phyloP scores from a whole-genome alignment of 2,113 vertebrate genomes.

The Scopus umbretta region DNA sequence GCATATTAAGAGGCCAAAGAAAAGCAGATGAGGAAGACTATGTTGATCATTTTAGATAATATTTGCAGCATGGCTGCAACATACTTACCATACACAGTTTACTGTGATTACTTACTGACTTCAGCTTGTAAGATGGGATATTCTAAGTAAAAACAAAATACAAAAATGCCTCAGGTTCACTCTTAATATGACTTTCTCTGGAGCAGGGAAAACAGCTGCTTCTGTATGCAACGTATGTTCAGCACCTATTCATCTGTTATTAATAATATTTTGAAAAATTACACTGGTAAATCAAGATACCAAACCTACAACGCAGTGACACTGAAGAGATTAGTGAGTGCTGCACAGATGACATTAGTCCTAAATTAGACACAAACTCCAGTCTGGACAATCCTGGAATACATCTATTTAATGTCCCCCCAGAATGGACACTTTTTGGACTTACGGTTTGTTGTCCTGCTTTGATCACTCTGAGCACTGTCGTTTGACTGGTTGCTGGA shows the following conservation, averaged over 20 bases:
- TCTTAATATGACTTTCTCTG: neutral
- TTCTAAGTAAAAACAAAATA: neutral
- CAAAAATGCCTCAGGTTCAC: neutral
- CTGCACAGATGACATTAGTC: neutral
- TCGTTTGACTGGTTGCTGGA: slow-evolving; percentile 87
- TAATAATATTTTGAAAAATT: neutral
- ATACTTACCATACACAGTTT: neutral
- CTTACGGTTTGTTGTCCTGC: slow-evolving; percentile 81
- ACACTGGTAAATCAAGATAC: neutral
- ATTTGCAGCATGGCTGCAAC: neutral
- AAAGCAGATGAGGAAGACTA: neutral
- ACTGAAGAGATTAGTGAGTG: neutral
- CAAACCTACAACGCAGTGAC: neutral
- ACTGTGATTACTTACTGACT: neutral
- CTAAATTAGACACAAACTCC: neutral
- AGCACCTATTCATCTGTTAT: neutral
- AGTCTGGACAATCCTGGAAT: neutral
- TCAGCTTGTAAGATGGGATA: neutral
- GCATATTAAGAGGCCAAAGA: neutral
- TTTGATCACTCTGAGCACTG: slow-evolving; percentile 79
- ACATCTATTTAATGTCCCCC: neutral
- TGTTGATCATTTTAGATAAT: neutral
- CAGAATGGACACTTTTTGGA: neutral
- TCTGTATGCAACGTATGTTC: neutral
- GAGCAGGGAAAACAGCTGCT: neutral